Evolutionary conservation across 2,797 vertebrate species (phyloP).

Genomic region (Stomatorhinus walkeri): DNA sequence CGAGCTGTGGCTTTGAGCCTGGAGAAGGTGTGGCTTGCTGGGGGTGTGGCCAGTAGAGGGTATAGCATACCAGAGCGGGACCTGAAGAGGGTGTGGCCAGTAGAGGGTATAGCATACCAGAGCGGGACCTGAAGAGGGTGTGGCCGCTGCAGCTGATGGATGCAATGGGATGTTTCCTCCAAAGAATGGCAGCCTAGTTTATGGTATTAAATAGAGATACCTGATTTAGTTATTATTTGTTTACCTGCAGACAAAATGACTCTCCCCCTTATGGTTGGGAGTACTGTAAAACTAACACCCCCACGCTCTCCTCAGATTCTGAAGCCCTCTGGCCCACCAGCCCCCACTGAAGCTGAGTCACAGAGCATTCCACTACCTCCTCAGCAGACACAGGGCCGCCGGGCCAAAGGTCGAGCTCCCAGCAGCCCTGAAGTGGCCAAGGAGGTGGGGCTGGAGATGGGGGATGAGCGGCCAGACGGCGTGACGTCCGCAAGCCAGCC

Average conservation of each 20-base stretch:
- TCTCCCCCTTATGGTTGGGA: background rate
- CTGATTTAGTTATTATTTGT: background rate
- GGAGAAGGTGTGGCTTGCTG: background rate
- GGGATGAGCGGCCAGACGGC: constrained; percentile 66
- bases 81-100: background rate
- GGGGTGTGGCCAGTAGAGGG: background rate
- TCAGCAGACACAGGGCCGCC: constrained; percentile 54
- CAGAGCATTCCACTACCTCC: constrained; percentile 54
- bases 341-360: constrained; percentile 49
- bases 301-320: constrained; percentile 39
- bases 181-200: background rate
- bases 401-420: constrained; percentile 64
- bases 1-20: background rate
- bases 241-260: background rate
- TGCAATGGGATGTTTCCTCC: background rate
- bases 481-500: constrained; percentile 66
- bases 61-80: background rate
- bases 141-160: background rate
- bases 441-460: constrained; percentile 71
- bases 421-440: constrained; percentile 77
- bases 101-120: background rate
- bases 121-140: background rate
- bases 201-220: background rate
- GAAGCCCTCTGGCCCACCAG: constrained; percentile 51
- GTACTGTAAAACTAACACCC: background rate